phyloP scores from a whole-genome alignment of 2,888 invertebrate species.

The Epistrophe eligans region DNA sequence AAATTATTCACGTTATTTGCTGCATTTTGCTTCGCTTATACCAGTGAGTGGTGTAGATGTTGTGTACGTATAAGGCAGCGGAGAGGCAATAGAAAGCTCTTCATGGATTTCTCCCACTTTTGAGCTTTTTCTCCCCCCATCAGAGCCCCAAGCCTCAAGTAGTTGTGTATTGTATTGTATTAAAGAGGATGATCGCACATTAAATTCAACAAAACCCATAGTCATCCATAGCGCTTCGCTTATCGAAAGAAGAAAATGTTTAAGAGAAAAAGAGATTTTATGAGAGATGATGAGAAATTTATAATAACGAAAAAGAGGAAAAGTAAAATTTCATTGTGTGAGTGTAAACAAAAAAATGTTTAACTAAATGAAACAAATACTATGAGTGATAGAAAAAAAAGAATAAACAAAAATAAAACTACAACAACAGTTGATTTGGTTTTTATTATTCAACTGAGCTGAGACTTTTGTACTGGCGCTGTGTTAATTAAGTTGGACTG shows the following conservation, averaged over 20 bases:
- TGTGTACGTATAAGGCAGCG: slow-evolving; percentile 16
- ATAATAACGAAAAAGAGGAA: slow-evolving; percentile 14
- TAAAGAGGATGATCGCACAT: slow-evolving; percentile 32
- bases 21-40: slow-evolving; percentile 11
- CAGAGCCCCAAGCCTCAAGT: background rate
- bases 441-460: slow-evolving; percentile 7
- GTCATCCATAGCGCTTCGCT: background rate
- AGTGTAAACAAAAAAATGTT: slow-evolving; percentile 54
- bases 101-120: slow-evolving; percentile 67
- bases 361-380: slow-evolving; percentile 53
- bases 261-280: slow-evolving; percentile 66
- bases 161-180: background rate
- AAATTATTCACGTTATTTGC: slow-evolving; percentile 56
- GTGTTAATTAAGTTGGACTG: background rate
- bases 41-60: background rate
- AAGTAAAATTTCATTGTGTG: slow-evolving; percentile 32
- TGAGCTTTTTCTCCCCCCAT: slow-evolving; percentile 56
- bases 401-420: slow-evolving; percentile 12
- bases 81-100: slow-evolving; percentile 73
- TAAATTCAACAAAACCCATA: slow-evolving; percentile 59
- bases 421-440: slow-evolving; percentile 49
- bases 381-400: background rate
- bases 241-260: slow-evolving; percentile 50
- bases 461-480: slow-evolving; percentile 7
- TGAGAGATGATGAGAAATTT: slow-evolving; percentile 33